phyloP scores from a whole-genome alignment of 2,888 invertebrate species.

The Thyatira batis region DNA sequence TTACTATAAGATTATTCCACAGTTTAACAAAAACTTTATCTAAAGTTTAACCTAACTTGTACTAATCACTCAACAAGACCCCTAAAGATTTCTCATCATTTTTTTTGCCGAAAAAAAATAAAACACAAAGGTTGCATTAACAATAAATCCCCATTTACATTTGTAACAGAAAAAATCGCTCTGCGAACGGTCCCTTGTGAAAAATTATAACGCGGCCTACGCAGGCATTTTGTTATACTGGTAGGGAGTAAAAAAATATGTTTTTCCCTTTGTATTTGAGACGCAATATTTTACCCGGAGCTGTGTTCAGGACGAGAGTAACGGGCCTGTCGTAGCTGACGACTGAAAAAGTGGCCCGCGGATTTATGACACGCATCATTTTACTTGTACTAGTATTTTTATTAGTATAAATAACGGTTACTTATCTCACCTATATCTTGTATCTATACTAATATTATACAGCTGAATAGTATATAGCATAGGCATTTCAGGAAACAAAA shows the following conservation, averaged over 20 bases:
- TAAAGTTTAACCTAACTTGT: too few species aligned
- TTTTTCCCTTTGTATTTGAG: constrained; percentile 55
- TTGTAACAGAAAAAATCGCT: constrained; percentile 2
- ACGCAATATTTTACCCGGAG: constrained; percentile 45
- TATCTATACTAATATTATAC: too few species aligned
- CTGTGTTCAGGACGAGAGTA: constrained; percentile 5
- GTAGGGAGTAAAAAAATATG: constrained; percentile 43
- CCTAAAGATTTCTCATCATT: too few species aligned
- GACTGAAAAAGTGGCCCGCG: constrained; percentile 22
- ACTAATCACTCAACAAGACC: too few species aligned
- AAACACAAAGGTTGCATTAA: not conserved
- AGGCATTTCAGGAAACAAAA: too few species aligned
- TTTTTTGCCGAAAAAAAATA: too few species aligned
- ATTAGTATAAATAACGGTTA: not conserved
- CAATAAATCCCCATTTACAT: constrained; percentile 4
- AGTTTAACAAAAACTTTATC: too few species aligned
- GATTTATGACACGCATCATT: constrained; percentile 35
- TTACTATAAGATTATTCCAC: too few species aligned
- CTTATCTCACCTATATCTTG: too few species aligned
- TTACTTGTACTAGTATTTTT: constrained; percentile 16
- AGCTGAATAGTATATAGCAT: too few species aligned
- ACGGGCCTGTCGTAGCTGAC: constrained; percentile 24
- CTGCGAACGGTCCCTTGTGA: constrained; percentile 50
- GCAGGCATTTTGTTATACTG: constrained; percentile 38
- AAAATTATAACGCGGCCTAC: constrained; percentile 53